phyloP scores from a whole-genome alignment of 2,888 invertebrate genomes.

The Acrobasis repandana region DNA sequence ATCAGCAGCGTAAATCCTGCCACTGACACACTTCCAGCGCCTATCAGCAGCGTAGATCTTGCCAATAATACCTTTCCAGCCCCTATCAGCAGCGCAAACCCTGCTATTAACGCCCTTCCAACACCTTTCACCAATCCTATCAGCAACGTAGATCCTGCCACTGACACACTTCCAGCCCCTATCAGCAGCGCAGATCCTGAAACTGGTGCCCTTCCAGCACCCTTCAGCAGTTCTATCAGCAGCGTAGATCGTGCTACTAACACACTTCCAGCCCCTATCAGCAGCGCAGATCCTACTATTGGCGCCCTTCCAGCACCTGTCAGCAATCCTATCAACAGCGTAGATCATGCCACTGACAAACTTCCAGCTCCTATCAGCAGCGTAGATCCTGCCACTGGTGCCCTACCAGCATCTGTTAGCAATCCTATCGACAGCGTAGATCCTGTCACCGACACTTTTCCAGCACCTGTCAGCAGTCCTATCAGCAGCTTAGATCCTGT shows the following conservation, averaged over 20 bases:
- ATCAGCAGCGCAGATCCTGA: background rate
- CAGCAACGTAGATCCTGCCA: background rate
- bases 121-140: too few species aligned
- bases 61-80: too few species aligned
- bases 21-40: background rate
- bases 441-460: background rate
- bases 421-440: background rate
- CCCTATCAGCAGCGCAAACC: background rate
- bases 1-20: background rate
- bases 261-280: background rate
- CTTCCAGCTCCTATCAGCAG: background rate
- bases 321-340: background rate
- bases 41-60: background rate
- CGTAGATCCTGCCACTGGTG: background rate
- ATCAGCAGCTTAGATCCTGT: background rate
- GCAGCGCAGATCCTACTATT: background rate
- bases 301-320: background rate
- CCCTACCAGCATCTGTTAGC: background rate
- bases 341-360: background rate
- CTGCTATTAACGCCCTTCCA: background rate
- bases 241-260: background rate
- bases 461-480: background rate
- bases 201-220: background rate
- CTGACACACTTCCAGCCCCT: background rate
- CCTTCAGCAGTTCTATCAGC: background rate